Evolutionary conservation across 1,140 invertebrate genomes (phyloP).

Genomic region (Monochamus saltuarius): DNA sequence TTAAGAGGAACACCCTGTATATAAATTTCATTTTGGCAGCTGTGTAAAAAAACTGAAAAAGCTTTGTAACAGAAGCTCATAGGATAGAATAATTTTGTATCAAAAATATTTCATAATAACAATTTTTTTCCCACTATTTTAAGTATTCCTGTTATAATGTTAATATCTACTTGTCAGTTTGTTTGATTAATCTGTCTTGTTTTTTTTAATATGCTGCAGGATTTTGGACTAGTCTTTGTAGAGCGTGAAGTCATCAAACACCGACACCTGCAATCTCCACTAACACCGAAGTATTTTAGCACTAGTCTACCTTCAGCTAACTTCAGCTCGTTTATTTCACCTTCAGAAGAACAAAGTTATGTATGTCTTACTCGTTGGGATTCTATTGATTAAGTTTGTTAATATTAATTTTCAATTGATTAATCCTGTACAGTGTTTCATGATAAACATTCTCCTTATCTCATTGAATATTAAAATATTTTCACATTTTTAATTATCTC

Average conservation of each 20-base stretch:
- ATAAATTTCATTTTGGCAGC: no score
- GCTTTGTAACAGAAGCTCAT: no score
- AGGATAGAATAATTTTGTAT: no score
- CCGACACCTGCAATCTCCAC: constrained; percentile 65
- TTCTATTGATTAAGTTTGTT: constrained; percentile 9
- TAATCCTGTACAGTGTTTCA: constrained; percentile 2
- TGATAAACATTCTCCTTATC: neutral
- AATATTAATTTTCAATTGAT: constrained; percentile 1
- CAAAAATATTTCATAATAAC: no score
- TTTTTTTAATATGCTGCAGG: constrained; percentile 52
- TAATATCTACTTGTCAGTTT: no score
- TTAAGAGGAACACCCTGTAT: no score
- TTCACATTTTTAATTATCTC: constrained; percentile 9
- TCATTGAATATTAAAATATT: neutral
- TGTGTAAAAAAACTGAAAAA: no score
- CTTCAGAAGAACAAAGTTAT: constrained; percentile 28
- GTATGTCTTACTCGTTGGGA: constrained; percentile 3
- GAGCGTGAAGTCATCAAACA: constrained; percentile 69
- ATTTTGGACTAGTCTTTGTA: constrained; percentile 63
- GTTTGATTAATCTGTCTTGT: neutral
- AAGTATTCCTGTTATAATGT: constrained; percentile 6
- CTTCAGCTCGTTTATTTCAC: constrained; percentile 62
- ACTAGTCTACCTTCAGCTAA: constrained; percentile 49
- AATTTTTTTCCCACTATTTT: no score
- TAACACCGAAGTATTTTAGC: constrained; percentile 58